These are phyloP conservation scores for Polyommatus iphigenia DNA, from an alignment of 2,888 invertebrate species.

Conservation along the genomic window DNA sequence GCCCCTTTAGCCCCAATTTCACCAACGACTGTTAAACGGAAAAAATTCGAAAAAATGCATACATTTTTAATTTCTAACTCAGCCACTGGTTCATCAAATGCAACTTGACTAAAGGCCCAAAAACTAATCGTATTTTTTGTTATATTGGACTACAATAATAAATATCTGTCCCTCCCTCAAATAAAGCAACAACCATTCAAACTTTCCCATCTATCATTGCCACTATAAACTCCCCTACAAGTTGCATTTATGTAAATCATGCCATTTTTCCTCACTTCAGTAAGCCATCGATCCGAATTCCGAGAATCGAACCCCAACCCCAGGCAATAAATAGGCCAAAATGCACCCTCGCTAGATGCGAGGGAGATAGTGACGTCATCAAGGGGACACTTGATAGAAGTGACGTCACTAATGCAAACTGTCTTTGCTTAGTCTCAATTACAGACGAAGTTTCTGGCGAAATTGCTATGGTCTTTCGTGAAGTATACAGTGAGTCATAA, in stretches of 20 bases:
- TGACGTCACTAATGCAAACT: slow-evolving; percentile 1
- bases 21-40: too few species aligned
- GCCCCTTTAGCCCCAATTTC: too few species aligned
- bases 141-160: background rate
- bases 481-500: background rate
- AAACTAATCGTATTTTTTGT: background rate
- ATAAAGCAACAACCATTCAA: slow-evolving; percentile 4
- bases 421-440: background rate
- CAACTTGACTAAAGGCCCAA: too few species aligned
- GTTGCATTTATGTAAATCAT: slow-evolving; percentile 1
- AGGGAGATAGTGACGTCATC: slow-evolving; percentile 22
- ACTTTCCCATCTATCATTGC: background rate
- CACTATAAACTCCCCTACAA: background rate
- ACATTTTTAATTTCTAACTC: background rate
- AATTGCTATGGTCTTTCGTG: background rate
- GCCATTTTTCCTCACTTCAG: background rate
- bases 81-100: background rate
- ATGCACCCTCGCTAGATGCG: slow-evolving; percentile 27
- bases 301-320: slow-evolving; percentile 21
- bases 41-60: background rate
- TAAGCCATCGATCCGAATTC: slow-evolving; percentile 19
- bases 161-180: background rate
- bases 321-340: slow-evolving; percentile 22
- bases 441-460: background rate
- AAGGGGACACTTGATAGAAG: background rate